These are phyloP conservation scores for Calcarius ornatus DNA, from an alignment of 2,113 vertebrate species.

Conservation along the genomic window DNA sequence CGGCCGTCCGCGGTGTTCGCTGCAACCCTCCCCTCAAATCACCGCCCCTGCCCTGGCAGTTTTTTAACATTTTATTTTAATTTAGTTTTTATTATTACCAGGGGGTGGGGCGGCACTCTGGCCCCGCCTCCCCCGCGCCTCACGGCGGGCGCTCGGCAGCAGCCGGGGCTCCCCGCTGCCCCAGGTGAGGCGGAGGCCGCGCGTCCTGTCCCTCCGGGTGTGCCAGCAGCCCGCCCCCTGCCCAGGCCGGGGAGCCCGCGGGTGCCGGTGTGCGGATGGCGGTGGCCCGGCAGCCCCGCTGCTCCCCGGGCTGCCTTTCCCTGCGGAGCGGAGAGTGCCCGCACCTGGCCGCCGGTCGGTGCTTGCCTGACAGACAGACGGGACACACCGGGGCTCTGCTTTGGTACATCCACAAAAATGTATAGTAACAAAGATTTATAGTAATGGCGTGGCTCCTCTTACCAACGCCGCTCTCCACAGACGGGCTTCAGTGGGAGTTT, in stretches of 20 bases:
- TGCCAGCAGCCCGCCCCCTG: not conserved
- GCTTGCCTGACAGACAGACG: no score
- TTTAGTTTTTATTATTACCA: not conserved
- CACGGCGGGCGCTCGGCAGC: not conserved
- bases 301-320: not conserved
- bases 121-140: not conserved
- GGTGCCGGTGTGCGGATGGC: not conserved
- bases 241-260: rapidly evolving
- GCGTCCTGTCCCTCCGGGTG: rapidly evolving
- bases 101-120: not conserved
- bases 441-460: not conserved
- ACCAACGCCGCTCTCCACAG: not conserved
- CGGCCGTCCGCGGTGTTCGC: not conserved
- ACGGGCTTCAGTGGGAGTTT: not conserved
- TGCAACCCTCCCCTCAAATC: not conserved
- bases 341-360: not conserved
- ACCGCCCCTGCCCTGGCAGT: not conserved
- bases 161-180: rapidly evolving
- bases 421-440: not conserved
- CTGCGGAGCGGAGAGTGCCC: not conserved
- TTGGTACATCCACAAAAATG: not conserved
- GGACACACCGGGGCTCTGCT: not conserved
- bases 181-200: rapidly evolving
- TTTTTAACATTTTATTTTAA: not conserved
- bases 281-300: not conserved